These are phyloP conservation scores for Drosophila yakuba DNA, from an alignment of 1,140 invertebrate species.

Conservation along the genomic window DNA sequence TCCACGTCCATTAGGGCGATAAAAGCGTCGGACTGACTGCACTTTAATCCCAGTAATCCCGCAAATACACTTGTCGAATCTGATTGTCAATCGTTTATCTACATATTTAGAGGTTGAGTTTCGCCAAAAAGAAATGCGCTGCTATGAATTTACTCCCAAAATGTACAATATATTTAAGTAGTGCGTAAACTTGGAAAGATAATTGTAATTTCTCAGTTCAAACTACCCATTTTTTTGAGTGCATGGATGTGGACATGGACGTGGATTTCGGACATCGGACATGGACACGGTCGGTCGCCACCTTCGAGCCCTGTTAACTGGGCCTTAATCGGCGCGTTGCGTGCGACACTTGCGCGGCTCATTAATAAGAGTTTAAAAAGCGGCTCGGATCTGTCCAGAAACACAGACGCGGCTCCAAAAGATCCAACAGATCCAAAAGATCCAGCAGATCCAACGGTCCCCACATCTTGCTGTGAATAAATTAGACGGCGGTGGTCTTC, in stretches of 20 bases:
- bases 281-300: conserved; percentile 51
- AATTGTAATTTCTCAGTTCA: not conserved
- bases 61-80: conserved; percentile 10
- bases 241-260: conserved; percentile 23
- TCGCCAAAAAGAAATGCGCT: too few species aligned
- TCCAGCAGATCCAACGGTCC: conserved; percentile 29
- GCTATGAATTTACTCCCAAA: too few species aligned
- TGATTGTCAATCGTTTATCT: not conserved
- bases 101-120: too few species aligned
- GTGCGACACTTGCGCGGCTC: conserved; percentile 78
- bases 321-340: conserved; percentile 80
- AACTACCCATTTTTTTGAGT: conserved; percentile 8
- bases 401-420: conserved; percentile 16
- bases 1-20: conserved; percentile 74
- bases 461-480: conserved; percentile 70
- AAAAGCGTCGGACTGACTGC: conserved; percentile 55
- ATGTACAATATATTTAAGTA: too few species aligned
- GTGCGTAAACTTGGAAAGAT: too few species aligned
- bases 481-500: conserved; percentile 76
- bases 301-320: conserved; percentile 70
- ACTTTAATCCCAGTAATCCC: conserved; percentile 56
- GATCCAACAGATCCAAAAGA: conserved; percentile 13
- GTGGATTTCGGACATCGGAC: conserved; percentile 26
- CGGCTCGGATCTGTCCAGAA: conserved; percentile 21
- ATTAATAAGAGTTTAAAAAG: conserved; percentile 79